These are phyloP conservation scores for Beris morrisii DNA, from an alignment of 2,888 invertebrate species.

Conservation along the genomic window DNA sequence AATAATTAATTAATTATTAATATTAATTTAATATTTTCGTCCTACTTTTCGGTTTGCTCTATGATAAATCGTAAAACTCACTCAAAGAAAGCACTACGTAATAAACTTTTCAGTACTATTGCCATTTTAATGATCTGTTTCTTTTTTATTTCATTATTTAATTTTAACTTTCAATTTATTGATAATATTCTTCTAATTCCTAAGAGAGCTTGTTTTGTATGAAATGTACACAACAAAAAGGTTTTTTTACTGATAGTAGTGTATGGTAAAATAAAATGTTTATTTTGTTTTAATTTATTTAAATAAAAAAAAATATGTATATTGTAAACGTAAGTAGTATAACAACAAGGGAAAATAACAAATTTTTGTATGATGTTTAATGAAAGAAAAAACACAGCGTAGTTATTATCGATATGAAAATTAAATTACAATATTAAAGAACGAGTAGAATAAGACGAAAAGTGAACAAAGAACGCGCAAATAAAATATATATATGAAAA, in stretches of 20 bases:
- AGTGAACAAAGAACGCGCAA: too few relatives aligned
- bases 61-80: constrained; percentile 48
- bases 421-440: background rate
- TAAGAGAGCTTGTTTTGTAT: too few relatives aligned
- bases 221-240: too few relatives aligned
- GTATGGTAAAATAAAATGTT: background rate
- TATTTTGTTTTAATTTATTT: constrained; percentile 8
- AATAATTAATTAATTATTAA: constrained; percentile 30
- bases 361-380: constrained; percentile 18
- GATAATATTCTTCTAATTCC: background rate
- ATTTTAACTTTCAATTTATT: background rate
- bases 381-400: constrained; percentile 7
- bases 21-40: background rate
- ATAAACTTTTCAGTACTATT: constrained; percentile 39
- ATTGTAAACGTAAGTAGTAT: constrained; percentile 1
- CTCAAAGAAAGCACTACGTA: constrained; percentile 34
- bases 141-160: constrained; percentile 21
- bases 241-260: background rate
- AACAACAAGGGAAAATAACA: constrained; percentile 1
- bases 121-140: constrained; percentile 35
- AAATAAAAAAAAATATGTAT: background rate
- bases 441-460: too few relatives aligned
- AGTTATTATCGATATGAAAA: constrained; percentile 22
- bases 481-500: too few relatives aligned
- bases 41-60: constrained; percentile 31